Conservation (phyloP, 1,140 invertebrate genomes). For the Drosophila sucinea region DNA sequence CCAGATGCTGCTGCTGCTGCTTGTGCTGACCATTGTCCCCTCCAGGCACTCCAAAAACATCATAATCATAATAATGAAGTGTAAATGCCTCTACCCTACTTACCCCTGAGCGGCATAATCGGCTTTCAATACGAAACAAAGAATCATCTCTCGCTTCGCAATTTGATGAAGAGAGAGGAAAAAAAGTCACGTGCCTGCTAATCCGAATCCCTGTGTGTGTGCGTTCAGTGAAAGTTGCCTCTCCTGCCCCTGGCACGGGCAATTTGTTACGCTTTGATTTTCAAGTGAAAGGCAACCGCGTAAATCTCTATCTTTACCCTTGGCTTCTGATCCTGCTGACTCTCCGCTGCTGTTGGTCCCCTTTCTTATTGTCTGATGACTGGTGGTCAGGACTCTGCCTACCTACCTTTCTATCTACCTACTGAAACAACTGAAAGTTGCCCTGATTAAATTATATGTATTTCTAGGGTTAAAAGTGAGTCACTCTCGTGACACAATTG, state of each 20-base stretch:
- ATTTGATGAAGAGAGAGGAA: constrained; percentile 22
- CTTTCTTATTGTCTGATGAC: constrained; percentile 56
- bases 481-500: constrained; percentile 64
- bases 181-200: constrained; percentile 73
- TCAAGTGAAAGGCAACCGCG: constrained; percentile 59
- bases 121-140: constrained; percentile 67
- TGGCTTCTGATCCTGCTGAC: constrained; percentile 56
- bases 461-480: constrained; percentile 62
- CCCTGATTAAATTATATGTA: constrained; percentile 48
- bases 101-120: constrained; percentile 53
- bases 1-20: neutral
- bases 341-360: constrained; percentile 35
- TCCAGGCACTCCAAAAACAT: constrained; percentile 20
- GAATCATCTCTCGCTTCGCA: constrained; percentile 27
- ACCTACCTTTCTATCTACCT: constrained; percentile 38
- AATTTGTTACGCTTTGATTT: constrained; percentile 80
- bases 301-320: constrained; percentile 47
- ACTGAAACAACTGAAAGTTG: neutral
- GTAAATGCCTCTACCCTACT: constrained; percentile 57
- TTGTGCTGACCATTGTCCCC: constrained; percentile 28
- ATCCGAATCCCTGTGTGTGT: constrained; percentile 58
- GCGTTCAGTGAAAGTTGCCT: constrained; percentile 41
- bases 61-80: constrained; percentile 73
- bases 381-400: constrained; percentile 52
- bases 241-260: constrained; percentile 24